Evolutionary conservation across 2,797 vertebrate species (phyloP), one percentile per base, ranked within the genome.

Genomic region (Podargus strigoides): DNA sequence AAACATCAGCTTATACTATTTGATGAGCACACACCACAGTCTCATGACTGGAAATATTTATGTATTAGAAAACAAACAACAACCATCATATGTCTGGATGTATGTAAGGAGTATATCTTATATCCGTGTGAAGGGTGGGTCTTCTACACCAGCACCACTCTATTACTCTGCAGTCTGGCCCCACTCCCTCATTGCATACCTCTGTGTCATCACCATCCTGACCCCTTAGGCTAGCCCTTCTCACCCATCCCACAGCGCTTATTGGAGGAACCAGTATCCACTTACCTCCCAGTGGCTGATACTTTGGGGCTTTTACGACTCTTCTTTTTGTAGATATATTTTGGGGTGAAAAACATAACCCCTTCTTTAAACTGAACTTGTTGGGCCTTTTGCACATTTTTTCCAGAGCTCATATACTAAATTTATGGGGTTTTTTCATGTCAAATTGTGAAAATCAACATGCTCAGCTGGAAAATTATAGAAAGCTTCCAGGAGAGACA

Each of bases 21-120:
- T 26, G 21, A 59, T n/a, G 13, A 89, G 62, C 5, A 22, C 39
- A 37, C 28, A 36, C 8, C 6, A 22, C 42, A 59, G 19, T 18
- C 34, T 63, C 14, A 11, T 16, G 19, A 14, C 27, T 42, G 18
- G 36, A 21, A 86, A 47, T 24, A 6, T 1, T 42, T 73, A 30
- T 14, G 2, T 13, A 6, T 11, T 22, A 44, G 9, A 58, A 78
- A 53, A 53, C 30, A 53, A 70, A 52, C 11, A 67, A 59, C 30
- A 27, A 42, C 9, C 13, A 3, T 30, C n/a, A 15, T 1, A 0
- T 14, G 2, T n/a, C 13, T 50, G 22, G 20, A 50, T 26, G 7
- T 39, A 10, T 53, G 21, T 21, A 24, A 36, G n/a, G 34, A 72
- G 26, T 19, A 72, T 16, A 44, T 8, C 9, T 34, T 44, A 46